These are phyloP conservation scores for Centropus bengalensis DNA, from an alignment of 2,113 vertebrate genomes.

Conservation along the genomic window DNA sequence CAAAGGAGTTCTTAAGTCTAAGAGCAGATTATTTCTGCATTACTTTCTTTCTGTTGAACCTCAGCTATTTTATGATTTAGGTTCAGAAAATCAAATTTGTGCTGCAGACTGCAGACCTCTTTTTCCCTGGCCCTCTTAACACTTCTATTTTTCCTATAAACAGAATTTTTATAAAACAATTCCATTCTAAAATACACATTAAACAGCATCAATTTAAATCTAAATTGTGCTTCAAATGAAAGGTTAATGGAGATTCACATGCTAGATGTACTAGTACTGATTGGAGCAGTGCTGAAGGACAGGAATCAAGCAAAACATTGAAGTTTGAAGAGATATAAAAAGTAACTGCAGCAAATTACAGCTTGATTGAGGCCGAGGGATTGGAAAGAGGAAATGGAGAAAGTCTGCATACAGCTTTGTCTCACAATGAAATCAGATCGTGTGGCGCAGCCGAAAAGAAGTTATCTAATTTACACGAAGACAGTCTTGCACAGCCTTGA, in stretches of 20 bases:
- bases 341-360: neutral
- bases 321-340: neutral
- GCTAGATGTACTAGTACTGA: neutral
- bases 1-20: fast-evolving
- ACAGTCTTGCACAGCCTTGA: neutral
- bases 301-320: neutral
- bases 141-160: neutral
- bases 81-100: neutral
- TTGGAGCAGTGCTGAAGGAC: neutral
- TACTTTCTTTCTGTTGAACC: neutral
- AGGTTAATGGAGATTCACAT: neutral
- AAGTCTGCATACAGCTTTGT: neutral
- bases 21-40: neutral
- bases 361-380: neutral
- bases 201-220: neutral
- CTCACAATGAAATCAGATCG: neutral
- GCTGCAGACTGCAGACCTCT: neutral
- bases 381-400: neutral
- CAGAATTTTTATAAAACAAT: neutral
- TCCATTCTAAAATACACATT: neutral
- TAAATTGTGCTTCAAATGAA: neutral
- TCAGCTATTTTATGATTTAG: neutral
- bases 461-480: neutral
- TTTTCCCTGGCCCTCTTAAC: neutral
- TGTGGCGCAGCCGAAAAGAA: neutral